These are phyloP conservation scores for Carpatolechia fugitivella DNA, from an alignment of 2,888 invertebrate species.

Conservation along the genomic window DNA sequence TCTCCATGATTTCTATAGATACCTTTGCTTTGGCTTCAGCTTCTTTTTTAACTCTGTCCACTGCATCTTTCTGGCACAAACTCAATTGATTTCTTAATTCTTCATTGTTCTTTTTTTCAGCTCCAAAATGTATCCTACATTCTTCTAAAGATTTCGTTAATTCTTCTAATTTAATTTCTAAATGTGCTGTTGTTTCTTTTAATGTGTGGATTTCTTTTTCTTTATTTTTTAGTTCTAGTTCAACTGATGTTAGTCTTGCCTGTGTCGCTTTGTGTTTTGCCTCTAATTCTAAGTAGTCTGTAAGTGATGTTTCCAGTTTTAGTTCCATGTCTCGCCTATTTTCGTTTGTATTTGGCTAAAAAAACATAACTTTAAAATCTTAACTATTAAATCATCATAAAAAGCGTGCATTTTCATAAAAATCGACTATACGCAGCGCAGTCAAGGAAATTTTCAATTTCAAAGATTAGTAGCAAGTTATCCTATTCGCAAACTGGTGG, in stretches of 20 bases:
- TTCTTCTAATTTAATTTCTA: constrained; percentile 46
- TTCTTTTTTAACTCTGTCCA: constrained; percentile 54
- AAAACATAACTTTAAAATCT: neutral
- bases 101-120: constrained; percentile 55
- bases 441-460: no score
- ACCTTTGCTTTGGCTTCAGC: constrained; percentile 69
- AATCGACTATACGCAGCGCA: no score
- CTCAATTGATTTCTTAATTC: constrained; percentile 50
- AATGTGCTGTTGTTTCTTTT: constrained; percentile 57
- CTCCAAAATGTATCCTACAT: constrained; percentile 51
- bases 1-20: constrained; percentile 8
- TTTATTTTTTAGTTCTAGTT: constrained; percentile 51
- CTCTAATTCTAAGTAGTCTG: constrained; percentile 75
- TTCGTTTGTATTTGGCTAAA: constrained; percentile 58
- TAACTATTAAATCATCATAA: no score
- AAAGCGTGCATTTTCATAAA: no score
- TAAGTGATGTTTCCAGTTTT: constrained; percentile 73
- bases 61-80: constrained; percentile 53
- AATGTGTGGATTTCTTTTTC: constrained; percentile 68
- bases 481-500: no score
- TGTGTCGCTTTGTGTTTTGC: constrained; percentile 54
- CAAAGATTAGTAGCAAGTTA: no score
- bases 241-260: constrained; percentile 36
- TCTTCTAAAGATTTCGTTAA: constrained; percentile 49
- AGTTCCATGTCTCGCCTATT: constrained; percentile 76